Evolutionary conservation across 1,140 invertebrate genomes (phyloP).

Genomic region (Drosophila subobscura): DNA sequence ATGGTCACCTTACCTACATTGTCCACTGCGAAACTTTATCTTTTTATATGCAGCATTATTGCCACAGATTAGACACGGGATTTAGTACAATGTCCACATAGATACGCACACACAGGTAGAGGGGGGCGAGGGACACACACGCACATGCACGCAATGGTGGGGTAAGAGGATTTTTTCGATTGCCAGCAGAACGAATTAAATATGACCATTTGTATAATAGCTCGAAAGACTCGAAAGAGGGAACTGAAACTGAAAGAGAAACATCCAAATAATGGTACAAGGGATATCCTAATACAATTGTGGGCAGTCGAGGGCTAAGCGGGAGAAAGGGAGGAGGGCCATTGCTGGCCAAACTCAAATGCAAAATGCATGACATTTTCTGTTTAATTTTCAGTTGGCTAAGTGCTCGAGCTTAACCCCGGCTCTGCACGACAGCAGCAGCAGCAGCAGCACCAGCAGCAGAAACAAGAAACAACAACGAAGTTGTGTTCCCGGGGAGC

Average conservation of each 20-base stretch:
- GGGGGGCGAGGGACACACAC: slow-evolving; percentile 8
- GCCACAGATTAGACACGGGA: slow-evolving; percentile 82
- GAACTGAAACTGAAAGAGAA: slow-evolving; percentile 3
- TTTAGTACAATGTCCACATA: slow-evolving; percentile 54
- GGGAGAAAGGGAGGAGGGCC: slow-evolving; percentile 2
- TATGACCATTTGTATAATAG: slow-evolving; percentile 82
- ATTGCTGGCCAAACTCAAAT: slow-evolving; percentile 55
- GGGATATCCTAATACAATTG: slow-evolving; percentile 34
- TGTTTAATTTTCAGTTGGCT: slow-evolving; percentile 73
- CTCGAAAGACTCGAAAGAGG: slow-evolving; percentile 32
- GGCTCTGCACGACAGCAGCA: slow-evolving; percentile 20
- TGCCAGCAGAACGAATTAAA: slow-evolving; percentile 80
- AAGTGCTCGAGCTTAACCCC: slow-evolving; percentile 63
- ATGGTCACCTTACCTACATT: slow-evolving; percentile 71
- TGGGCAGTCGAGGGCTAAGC: slow-evolving; percentile 3
- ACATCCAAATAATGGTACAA: not conserved
- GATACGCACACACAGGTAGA: slow-evolving; percentile 5
- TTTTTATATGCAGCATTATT: slow-evolving; percentile 82
- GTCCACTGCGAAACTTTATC: slow-evolving; percentile 78
- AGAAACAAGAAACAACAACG: not conserved
- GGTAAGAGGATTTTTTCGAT: slow-evolving; percentile 60
- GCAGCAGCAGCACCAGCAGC: not conserved
- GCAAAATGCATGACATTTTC: slow-evolving; percentile 77
- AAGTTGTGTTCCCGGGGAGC: no score
- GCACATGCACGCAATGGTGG: slow-evolving; percentile 33